Evolutionary conservation across 2,888 invertebrate species (phyloP), one percentile per base, ranked within the genome.

Genomic region (Cylloceria caligata): DNA sequence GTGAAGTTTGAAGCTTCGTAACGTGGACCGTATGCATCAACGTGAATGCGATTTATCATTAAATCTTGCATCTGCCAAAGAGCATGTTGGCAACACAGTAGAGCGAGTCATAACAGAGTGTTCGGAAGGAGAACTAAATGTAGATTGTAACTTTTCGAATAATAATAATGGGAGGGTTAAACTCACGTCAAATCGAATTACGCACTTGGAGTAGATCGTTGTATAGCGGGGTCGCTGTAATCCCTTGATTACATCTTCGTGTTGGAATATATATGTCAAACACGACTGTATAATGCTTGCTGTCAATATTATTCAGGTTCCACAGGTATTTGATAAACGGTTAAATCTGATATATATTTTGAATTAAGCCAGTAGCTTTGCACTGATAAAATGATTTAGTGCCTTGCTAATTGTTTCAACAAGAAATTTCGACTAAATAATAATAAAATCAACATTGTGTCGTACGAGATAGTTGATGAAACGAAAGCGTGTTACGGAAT

Each of bases 111-210:
- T 80, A 64, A 77, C 34, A 45, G 45, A 68, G 47, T 42, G 39
- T 49, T 34, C 62, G 60, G 64, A 62, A 77, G 49, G 75, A 79
- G 73, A 65, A 36, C 21, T 34, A 9, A 57, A 57, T 16, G 30
- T 76, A 80, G 67, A 80, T 73, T 81, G 80, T 78, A 79, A 62
- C 77, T 78, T 81, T 81, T 69, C 76, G 72, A 82, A 82, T 81
- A 76, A 83, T 73, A 82, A 82, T 72, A 82, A 45, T 69, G 78
- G 80, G 84, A 83, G 84, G 86, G 85, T 88, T 68, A 86, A 88
- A 82, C 84, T 83, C 85, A 84, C 83, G 90, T 89, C 90, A 86
- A 87, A 88, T 87, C 87, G 86, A 88, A 89, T 90, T 87, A 90
- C 86, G 84, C 80, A 39, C 60, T 77, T 64, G 16, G 19, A 55